phyloP scores from a whole-genome alignment of 1,140 invertebrate species.

The Zaprionus gabonicus region DNA sequence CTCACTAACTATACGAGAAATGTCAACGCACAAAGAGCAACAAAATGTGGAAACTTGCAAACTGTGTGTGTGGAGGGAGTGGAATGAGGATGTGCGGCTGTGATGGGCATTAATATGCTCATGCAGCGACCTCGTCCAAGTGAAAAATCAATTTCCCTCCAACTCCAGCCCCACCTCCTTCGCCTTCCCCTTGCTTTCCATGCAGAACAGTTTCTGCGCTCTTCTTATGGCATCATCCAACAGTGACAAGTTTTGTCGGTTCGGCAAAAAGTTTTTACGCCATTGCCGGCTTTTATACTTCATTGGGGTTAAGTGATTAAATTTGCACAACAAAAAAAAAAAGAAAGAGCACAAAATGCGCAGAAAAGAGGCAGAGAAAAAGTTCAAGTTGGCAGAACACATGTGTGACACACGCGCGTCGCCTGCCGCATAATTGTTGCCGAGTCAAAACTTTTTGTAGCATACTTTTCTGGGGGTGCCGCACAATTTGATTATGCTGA shows the following conservation, averaged over 20 bases:
- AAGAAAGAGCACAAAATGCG: constrained; percentile 15
- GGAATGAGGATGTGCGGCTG: neutral
- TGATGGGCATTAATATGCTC: constrained; percentile 70
- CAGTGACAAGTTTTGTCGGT: constrained; percentile 59
- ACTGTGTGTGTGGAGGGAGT: neutral
- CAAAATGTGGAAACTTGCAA: constrained; percentile 29
- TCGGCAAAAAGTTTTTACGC: constrained; percentile 54
- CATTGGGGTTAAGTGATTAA: constrained; percentile 81
- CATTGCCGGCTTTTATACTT: constrained; percentile 56
- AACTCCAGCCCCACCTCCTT: neutral
- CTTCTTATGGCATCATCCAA: constrained; percentile 30
- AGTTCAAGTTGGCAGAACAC: constrained; percentile 34
- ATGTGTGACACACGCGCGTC: constrained; percentile 47
- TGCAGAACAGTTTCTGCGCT: constrained; percentile 13
- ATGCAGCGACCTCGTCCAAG: constrained; percentile 66
- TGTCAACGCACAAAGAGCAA: constrained; percentile 56
- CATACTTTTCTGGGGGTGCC: constrained; percentile 21
- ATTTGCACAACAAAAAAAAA: constrained; percentile 67
- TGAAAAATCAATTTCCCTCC: constrained; percentile 73
- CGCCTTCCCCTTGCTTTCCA: no score
- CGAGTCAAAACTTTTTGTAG: constrained; percentile 43
- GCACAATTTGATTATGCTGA: constrained; percentile 54
- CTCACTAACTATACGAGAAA: constrained; percentile 26
- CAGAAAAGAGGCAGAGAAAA: constrained; percentile 13
- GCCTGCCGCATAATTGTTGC: constrained; percentile 60